These are phyloP conservation scores for Crambe crambe DNA, from an alignment of 37 sponge, comb jelly and placozoan genomes.

Conservation along the genomic window DNA sequence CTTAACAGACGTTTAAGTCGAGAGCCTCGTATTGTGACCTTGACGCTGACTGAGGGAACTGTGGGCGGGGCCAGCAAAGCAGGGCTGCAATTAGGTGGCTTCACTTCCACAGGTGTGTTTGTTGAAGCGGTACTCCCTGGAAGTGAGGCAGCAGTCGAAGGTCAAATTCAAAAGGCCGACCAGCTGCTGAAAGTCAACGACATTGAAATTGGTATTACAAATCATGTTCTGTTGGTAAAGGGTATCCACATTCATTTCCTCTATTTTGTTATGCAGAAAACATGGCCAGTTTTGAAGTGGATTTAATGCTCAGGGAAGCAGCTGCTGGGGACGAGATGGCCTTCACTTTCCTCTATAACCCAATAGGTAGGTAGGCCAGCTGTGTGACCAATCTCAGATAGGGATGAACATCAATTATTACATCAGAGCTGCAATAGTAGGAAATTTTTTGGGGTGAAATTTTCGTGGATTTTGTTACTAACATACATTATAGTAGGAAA, in stretches of 20 bases:
- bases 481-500: too few species aligned
- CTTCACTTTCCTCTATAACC: constrained; percentile 28
- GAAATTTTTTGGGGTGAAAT: too few species aligned
- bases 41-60: background rate
- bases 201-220: constrained; percentile 31
- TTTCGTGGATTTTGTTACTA: too few species aligned
- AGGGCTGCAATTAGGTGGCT: constrained; percentile 43
- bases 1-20: background rate
- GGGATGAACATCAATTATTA: too few species aligned
- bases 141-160: constrained; percentile 19
- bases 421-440: background rate
- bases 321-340: constrained; percentile 2
- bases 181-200: constrained; percentile 57
- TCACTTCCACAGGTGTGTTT: constrained; percentile 47
- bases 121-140: constrained; percentile 5
- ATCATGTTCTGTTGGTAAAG: too few species aligned
- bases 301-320: constrained; percentile 5
- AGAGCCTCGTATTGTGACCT: constrained; percentile 5
- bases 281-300: constrained; percentile 69
- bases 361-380: constrained; percentile 25
- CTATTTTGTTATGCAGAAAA: constrained; percentile 5
- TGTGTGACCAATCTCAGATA: too few species aligned
- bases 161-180: constrained; percentile 32
- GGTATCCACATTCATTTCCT: too few species aligned
- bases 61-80: constrained; percentile 7